Evolutionary conservation across 2,888 invertebrate genomes (phyloP), one percentile per base, ranked within the genome.

Genomic region (Panopea generosa): DNA sequence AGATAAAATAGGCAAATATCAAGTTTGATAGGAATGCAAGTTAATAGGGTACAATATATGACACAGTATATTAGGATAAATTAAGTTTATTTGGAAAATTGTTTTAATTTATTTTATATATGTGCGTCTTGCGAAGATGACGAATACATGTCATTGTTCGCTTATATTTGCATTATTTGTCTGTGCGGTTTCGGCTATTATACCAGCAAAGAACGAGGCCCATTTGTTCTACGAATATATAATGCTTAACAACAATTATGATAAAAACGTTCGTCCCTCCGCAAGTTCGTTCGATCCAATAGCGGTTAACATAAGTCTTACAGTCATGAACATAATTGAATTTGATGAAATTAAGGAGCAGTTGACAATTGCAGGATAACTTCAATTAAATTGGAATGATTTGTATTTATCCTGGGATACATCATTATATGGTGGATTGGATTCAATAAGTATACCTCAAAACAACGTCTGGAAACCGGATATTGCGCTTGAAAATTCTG

Each of bases 331-430:
- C 4, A 55, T 80, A 33, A 43, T 67, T 7, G 75, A 70, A 6
- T 76, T 69, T 53, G 43, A 76, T 45, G 80, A 76, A 49, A 70
- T 80, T 0, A 29, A 63, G 16, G 70, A 76, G 50, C 63, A 68
- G 6, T 29, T 80, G 3, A 14, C 55, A n/a, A 38, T 73, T 14
- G 59, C 68, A 52, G 52, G n/a, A n/a, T 60, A 55, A 18, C 43
- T 73, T 20, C 14, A n/a, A 14, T 16, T 73, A 22, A 11, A 0
- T 1, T 73, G 73, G 73, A 9, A 16, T 4, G 73, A 73, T 24
- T 55, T 65, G 11, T 65, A 62, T 22, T 53, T 77, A 2, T 56
- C 38, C 6, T 77, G 77, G 77, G 68, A 72, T 38, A 50, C 55
- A 0, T 29, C 16, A 11, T 11, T 53, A 14, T 77, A 29, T 53